Evolutionary conservation across 2,113 vertebrate species (phyloP), one percentile per base, ranked within the genome.

Genomic region (Mus pahari): DNA sequence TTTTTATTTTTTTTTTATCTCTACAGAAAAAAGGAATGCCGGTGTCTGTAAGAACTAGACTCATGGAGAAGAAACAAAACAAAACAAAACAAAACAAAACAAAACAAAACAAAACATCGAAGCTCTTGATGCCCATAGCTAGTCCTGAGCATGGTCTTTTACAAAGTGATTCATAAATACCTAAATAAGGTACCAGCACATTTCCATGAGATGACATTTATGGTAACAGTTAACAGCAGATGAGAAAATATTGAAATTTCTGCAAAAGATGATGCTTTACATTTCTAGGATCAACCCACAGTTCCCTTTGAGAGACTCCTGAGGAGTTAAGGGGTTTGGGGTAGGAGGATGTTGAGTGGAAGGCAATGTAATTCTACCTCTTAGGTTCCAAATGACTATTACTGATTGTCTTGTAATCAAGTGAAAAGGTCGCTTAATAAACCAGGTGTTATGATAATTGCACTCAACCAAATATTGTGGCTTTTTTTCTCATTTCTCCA

Each of bases 301-400:
- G 45, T 83, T 96, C 88, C 91, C 86, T 70, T 70, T 93, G 77
- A 97, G 66, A 71, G 92, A 95, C 45, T 95, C 62, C 90, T 89
- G 10, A 93, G 20, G 90, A 91, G 79, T 58, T 42, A 68, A 13
- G 26, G 26, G 62, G 7, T 68, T 64, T 64, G 10, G 42, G 22
- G 42, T 22, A 84, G 7, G 17, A 93, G 26, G 7, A 81, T n/a
- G 6, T 16, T 70, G 24, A 78, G 86, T 82, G 3, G 26, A 81
- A 92, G 24, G 3, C 58, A 93, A 42, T 42, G 4, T 6, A 48
- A 55, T 86, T 55, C 42, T 62, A 9, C 13, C 42, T 88, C 42
- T 64, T 31, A 55, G 4, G 8, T 17, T 84, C 88, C 20, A 70
- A 92, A 68, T 39, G 10, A 3, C 7, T 33, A 26, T 74, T 12